phyloP scores from a whole-genome alignment of 1,140 invertebrate genomes.

The Sycophaga agraensis region DNA sequence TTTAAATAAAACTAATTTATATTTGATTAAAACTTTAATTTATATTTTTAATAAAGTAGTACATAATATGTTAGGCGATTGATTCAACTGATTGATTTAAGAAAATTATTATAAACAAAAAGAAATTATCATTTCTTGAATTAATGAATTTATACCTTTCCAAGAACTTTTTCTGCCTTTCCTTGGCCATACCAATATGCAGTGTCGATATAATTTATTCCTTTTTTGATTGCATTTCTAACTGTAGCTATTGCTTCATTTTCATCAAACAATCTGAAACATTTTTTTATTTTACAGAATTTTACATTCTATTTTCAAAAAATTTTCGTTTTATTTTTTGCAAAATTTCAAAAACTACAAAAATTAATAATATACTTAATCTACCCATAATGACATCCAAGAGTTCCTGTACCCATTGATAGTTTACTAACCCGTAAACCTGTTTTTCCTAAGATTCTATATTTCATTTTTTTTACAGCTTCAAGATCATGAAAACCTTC shows the following conservation, averaged over 20 bases:
- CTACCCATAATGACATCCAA: constrained; percentile 55
- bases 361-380: neutral
- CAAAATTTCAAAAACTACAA: neutral
- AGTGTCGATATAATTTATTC: constrained; percentile 91
- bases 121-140: too few relatives aligned
- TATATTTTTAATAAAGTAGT: too few relatives aligned
- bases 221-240: constrained; percentile 69
- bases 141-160: constrained; percentile 67
- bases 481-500: constrained; percentile 63
- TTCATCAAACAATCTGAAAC: constrained; percentile 59
- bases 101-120: too few relatives aligned
- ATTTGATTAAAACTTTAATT: too few relatives aligned
- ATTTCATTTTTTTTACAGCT: constrained; percentile 59
- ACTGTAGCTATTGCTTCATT: constrained; percentile 71
- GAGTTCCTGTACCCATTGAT: constrained; percentile 60
- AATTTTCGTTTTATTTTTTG: neutral
- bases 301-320: neutral
- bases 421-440: constrained; percentile 63
- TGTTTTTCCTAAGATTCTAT: constrained; percentile 62
- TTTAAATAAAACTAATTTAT: too few relatives aligned
- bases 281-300: neutral
- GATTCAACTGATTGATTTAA: too few relatives aligned
- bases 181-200: constrained; percentile 91
- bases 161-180: constrained; percentile 75
- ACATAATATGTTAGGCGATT: too few relatives aligned